Conservation (phyloP, 1,140 invertebrate genomes). For the Archivesica marissinica region DNA sequence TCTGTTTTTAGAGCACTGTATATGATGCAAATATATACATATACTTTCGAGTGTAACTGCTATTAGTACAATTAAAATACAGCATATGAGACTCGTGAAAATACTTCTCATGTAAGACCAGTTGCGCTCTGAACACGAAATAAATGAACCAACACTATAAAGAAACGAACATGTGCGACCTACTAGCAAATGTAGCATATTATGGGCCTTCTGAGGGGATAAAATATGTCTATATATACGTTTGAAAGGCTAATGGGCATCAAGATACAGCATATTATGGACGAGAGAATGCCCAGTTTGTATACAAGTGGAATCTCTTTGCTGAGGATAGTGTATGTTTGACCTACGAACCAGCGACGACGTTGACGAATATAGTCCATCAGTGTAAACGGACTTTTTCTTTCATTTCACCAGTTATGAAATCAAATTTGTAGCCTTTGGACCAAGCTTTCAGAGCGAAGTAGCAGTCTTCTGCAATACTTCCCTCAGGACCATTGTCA, state of each 20-base stretch:
- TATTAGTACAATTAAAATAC: conserved; percentile 46
- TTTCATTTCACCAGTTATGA: conserved; percentile 92
- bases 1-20: too few relatives aligned
- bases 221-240: conserved; percentile 91
- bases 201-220: conserved; percentile 92
- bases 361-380: conserved; percentile 98
- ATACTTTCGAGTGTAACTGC: conserved; percentile 41
- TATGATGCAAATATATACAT: too few relatives aligned
- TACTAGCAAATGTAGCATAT: conserved; percentile 92
- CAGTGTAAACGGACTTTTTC: conserved; percentile 98
- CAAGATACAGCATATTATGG: conserved; percentile 98
- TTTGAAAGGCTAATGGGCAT: conserved; percentile 96
- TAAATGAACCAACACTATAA: conserved; percentile 97
- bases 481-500: conserved; percentile 97
- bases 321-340: conserved; percentile 96
- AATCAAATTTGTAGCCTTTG: conserved; percentile 84
- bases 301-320: conserved; percentile 91
- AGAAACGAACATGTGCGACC: conserved; percentile 96
- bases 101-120: conserved; percentile 89
- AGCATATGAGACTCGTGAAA: conserved; percentile 85
- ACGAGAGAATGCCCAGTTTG: conserved; percentile 93
- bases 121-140: conserved; percentile 95
- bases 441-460: conserved; percentile 94
- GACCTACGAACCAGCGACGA: conserved; percentile 98
- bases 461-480: conserved; percentile 98